Evolutionary conservation across 2,888 invertebrate genomes (phyloP).

Genomic region (Furcula furcula): DNA sequence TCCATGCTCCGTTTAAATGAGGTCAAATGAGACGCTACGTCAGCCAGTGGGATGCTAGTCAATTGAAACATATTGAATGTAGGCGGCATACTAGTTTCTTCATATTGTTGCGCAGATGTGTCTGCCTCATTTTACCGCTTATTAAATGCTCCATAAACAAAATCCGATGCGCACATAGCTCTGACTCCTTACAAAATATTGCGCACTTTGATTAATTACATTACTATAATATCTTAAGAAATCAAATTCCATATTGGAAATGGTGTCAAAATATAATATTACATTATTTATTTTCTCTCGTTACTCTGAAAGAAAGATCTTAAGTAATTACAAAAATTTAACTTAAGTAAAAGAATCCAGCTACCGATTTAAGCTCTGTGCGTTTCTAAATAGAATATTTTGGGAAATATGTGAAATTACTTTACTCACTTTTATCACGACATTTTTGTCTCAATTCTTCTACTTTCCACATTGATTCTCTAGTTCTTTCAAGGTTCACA

Average conservation of each 20-base stretch:
- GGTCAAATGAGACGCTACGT: slow-evolving; percentile 55
- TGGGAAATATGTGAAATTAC: background rate
- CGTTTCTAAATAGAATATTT: too few relatives aligned
- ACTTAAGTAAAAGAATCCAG: too few relatives aligned
- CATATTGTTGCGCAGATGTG: slow-evolving; percentile 29
- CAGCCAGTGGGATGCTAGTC: slow-evolving; percentile 49
- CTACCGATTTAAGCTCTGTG: too few relatives aligned
- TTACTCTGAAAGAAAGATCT: too few relatives aligned
- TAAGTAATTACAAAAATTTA: too few relatives aligned
- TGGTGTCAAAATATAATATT: slow-evolving; percentile 6
- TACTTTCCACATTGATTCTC: slow-evolving; percentile 4
- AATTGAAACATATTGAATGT: slow-evolving; percentile 59
- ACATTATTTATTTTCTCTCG: too few relatives aligned
- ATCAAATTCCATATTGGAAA: background rate
- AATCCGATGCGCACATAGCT: slow-evolving; percentile 11
- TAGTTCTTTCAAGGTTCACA: slow-evolving; percentile 10
- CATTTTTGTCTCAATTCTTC: background rate
- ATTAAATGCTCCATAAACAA: slow-evolving; percentile 18
- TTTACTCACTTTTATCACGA: background rate
- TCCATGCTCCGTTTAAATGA: slow-evolving; percentile 49
- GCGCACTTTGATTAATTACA: too few relatives aligned
- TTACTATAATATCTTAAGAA: too few relatives aligned
- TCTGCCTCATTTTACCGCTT: slow-evolving; percentile 25
- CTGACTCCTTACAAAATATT: too few relatives aligned
- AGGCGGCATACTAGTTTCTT: slow-evolving; percentile 44